Conservation (phyloP, 2,113 vertebrate species). For the Labeo rohita region DNA sequence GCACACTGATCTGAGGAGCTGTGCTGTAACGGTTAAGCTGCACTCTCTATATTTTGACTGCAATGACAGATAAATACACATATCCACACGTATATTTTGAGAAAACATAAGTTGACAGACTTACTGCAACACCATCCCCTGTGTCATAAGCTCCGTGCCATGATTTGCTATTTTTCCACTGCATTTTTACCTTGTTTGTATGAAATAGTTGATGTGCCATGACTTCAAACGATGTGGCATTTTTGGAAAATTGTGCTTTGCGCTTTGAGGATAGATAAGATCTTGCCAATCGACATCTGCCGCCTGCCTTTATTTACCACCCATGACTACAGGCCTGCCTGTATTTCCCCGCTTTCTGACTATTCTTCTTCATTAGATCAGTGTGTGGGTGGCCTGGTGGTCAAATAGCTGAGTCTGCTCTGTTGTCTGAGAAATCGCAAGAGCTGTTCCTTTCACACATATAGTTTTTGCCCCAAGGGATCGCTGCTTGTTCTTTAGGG, state of each 20-base stretch:
- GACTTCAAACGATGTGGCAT: conserved; percentile 51
- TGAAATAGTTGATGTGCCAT: conserved; percentile 53
- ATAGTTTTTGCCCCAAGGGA: conserved; percentile 17
- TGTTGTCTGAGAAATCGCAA: conserved; percentile 26
- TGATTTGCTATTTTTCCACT: conserved; percentile 27
- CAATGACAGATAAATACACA: conserved; percentile 32
- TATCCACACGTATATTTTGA: conserved; percentile 6
- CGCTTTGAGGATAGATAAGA: conserved; percentile 51
- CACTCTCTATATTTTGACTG: conserved; percentile 26
- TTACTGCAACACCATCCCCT: background rate
- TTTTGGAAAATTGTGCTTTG: conserved; percentile 51
- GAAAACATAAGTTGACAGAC: conserved; percentile 5
- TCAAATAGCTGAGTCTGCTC: conserved; percentile 45
- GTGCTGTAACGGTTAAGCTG: conserved; percentile 24
- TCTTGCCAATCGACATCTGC: conserved; percentile 46
- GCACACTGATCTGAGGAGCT: conserved; percentile 35
- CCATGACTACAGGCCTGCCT: conserved; percentile 3
- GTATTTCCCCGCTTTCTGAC: conserved; percentile 16
- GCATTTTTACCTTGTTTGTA: conserved; percentile 49
- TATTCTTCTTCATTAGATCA: conserved; percentile 26
- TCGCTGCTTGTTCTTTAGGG: background rate
- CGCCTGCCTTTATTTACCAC: conserved; percentile 46
- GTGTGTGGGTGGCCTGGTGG: conserved; percentile 54
- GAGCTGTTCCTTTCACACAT: conserved; percentile 41
- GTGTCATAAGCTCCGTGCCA: background rate